phyloP scores from a whole-genome alignment of 1,140 invertebrate species.

The Magallana gigas region DNA sequence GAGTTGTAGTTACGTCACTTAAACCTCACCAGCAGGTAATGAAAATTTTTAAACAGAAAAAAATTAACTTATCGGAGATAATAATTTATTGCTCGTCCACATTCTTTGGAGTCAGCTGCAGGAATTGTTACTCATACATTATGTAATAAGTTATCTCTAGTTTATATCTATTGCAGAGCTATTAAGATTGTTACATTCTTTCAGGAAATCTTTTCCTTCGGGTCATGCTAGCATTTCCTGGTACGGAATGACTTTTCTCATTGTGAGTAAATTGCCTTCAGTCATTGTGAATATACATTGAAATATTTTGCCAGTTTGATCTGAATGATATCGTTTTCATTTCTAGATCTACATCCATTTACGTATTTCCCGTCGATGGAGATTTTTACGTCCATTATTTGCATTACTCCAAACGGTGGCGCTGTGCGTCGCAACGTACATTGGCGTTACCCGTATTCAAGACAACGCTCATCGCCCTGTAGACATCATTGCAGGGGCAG shows the following conservation, averaged over 20 bases:
- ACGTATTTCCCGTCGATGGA: conserved; percentile 11
- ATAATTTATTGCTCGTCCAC: no score
- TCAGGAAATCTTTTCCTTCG: conserved; percentile 49
- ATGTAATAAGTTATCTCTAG: no score
- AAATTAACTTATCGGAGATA: no score
- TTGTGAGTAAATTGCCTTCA: background rate
- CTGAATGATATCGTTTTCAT: background rate
- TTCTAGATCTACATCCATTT: conserved; percentile 48
- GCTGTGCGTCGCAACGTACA: background rate
- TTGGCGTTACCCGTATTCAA: conserved; percentile 40
- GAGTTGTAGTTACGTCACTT: no score
- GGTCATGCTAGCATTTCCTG: conserved; percentile 35
- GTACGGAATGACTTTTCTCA: background rate
- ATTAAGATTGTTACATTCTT: background rate
- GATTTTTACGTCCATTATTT: background rate
- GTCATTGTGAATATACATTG: no score
- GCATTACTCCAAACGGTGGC: conserved; percentile 39
- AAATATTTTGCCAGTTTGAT: no score
- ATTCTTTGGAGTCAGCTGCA: no score
- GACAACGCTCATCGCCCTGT: conserved; percentile 43
- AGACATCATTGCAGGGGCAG: conserved; percentile 43
- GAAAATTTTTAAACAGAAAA: no score
- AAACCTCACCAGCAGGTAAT: no score
- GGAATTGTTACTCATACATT: no score
- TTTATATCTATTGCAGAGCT: no score